phyloP scores from a whole-genome alignment of 2,113 vertebrate genomes.

The Chaenocephalus aceratus region DNA sequence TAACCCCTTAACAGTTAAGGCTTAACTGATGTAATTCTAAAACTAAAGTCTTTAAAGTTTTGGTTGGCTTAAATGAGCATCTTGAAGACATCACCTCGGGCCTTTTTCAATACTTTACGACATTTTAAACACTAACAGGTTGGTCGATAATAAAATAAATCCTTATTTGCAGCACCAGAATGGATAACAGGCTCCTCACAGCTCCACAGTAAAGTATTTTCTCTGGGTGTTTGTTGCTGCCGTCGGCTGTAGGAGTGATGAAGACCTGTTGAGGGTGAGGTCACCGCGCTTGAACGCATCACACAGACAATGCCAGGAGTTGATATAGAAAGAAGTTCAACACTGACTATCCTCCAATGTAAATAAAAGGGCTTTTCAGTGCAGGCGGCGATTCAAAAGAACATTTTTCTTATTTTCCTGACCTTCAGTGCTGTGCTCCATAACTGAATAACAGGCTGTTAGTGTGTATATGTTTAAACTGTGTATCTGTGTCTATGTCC shows the following conservation, averaged over 20 bases:
- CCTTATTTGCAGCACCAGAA: background rate
- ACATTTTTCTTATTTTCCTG: slow-evolving; percentile 23
- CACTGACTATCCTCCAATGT: slow-evolving; percentile 27
- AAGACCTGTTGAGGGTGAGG: slow-evolving; percentile 37
- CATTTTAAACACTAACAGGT: background rate
- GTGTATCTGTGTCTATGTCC: background rate
- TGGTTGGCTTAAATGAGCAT: background rate
- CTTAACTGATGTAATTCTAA: background rate
- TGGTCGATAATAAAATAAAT: slow-evolving; percentile 6
- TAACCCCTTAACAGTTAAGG: no score
- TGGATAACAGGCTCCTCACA: background rate
- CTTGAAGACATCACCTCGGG: background rate
- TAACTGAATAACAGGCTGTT: slow-evolving; percentile 21
- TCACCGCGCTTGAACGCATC: slow-evolving; percentile 3
- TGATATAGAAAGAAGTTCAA: slow-evolving; percentile 41
- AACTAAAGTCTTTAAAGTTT: background rate
- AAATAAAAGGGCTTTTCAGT: slow-evolving; percentile 32
- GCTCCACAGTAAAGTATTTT: background rate
- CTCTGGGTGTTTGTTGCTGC: background rate
- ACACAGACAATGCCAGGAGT: slow-evolving; percentile 34
- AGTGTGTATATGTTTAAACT: background rate
- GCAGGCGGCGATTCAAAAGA: slow-evolving; percentile 36
- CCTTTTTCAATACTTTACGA: background rate
- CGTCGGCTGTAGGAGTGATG: slow-evolving; percentile 10
- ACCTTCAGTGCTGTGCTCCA: slow-evolving; percentile 43